phyloP scores from a whole-genome alignment of 2,888 invertebrate species.

The Agriopis marginaria region DNA sequence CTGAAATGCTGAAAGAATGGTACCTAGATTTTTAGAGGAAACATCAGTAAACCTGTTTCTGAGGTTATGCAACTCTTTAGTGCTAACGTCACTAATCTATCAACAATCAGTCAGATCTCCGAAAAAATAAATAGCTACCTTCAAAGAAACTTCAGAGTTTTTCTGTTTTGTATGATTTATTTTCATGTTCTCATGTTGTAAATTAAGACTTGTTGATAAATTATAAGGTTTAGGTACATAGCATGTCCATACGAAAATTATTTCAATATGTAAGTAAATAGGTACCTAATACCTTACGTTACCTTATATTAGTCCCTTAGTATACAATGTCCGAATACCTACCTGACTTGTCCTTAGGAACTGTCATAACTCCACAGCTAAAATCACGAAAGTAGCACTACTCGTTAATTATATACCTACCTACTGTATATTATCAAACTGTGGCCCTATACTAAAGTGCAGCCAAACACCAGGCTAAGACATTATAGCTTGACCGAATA shows the following conservation, averaged over 20 bases:
- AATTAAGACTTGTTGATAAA: slow-evolving; percentile 22
- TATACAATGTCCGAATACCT: not conserved
- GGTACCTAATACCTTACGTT: not conserved
- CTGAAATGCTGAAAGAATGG: no score
- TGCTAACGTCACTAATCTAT: not conserved
- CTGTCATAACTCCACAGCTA: not conserved
- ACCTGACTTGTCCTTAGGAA: not conserved
- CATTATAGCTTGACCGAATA: no score
- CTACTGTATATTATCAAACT: no score
- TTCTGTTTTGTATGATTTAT: slow-evolving; percentile 34
- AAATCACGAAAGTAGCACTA: not conserved
- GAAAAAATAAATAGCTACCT: not conserved
- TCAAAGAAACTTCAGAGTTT: slow-evolving; percentile 16
- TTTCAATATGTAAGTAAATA: slow-evolving; percentile 59
- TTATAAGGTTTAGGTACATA: slow-evolving; percentile 37
- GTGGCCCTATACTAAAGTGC: no score
- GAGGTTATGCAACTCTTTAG: no score
- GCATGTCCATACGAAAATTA: slow-evolving; percentile 63
- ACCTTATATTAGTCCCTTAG: not conserved
- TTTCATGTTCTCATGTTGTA: slow-evolving; percentile 20
- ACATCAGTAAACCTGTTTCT: not conserved
- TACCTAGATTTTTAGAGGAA: no score
- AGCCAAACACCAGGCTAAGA: no score
- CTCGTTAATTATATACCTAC: no score
- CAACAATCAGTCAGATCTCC: not conserved